Percentiles rank a stretch among this genome's conserved stretches.
Evolutionary conservation across 2,888 invertebrate species (phyloP).

Genomic region (Myathropa florea): DNA sequence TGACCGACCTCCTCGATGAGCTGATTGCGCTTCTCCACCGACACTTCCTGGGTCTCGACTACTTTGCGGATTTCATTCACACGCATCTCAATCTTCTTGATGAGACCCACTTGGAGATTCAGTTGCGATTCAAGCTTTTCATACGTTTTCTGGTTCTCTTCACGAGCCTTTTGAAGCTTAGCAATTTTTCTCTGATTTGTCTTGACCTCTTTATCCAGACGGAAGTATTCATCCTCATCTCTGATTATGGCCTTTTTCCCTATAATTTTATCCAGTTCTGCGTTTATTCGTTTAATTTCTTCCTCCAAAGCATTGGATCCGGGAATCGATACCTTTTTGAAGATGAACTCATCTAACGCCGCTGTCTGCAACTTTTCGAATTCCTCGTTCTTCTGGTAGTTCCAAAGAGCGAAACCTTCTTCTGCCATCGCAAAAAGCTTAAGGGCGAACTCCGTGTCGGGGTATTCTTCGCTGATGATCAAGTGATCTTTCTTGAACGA

Average conservation of each 20-base stretch:
- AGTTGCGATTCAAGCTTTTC: conserved; percentile 18
- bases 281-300: conserved; percentile 68
- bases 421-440: conserved; percentile 73
- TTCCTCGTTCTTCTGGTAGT: conserved; percentile 75
- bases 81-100: conserved; percentile 13
- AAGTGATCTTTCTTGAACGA: conserved; percentile 51
- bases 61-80: conserved; percentile 60
- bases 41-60: conserved; percentile 65
- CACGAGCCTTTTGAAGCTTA: conserved; percentile 26
- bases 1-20: conserved; percentile 73
- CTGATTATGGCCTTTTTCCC: conserved; percentile 62
- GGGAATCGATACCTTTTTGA: conserved; percentile 71
- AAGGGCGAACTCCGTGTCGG: conserved; percentile 74
- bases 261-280: conserved; percentile 64
- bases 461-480: conserved; percentile 67
- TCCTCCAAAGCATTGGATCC: conserved; percentile 71
- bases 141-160: conserved; percentile 45
- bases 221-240: conserved; percentile 72
- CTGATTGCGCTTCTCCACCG: conserved; percentile 73
- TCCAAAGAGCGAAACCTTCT: conserved; percentile 77
- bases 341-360: conserved; percentile 74
- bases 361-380: conserved; percentile 72
- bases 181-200: conserved; percentile 50
- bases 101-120: conserved; percentile 8
- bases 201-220: conserved; percentile 73